Evolutionary conservation across 2,888 invertebrate species (phyloP).

Genomic region (Dicyrtoma fusca): DNA sequence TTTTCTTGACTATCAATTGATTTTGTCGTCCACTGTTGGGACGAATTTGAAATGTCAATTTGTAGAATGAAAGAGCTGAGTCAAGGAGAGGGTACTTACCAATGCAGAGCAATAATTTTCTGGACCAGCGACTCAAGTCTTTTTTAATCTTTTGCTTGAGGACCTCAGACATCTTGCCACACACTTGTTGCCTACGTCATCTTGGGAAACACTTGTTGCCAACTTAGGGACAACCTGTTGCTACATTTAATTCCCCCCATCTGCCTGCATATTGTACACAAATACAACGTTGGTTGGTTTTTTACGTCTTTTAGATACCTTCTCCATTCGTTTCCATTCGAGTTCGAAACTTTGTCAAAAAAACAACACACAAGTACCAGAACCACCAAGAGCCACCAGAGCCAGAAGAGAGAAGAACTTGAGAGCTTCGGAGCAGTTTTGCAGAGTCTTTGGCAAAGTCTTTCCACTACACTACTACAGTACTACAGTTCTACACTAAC

Average conservation of each 20-base stretch:
- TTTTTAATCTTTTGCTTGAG: slow-evolving; percentile 50
- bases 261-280: slow-evolving; percentile 36
- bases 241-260: slow-evolving; percentile 40
- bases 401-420: slow-evolving; percentile 3
- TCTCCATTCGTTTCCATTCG: background rate
- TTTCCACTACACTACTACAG: background rate
- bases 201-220: slow-evolving; percentile 45
- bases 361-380: background rate
- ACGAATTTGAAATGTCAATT: slow-evolving; percentile 3
- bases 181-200: slow-evolving; percentile 48
- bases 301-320: background rate
- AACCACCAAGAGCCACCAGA: slow-evolving; percentile 9
- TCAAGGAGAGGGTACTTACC: slow-evolving; percentile 44
- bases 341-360: background rate
- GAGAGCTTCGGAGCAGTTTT: background rate
- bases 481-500: too few species aligned
- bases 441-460: too few species aligned
- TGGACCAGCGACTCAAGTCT: slow-evolving; percentile 55
- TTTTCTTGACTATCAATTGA: slow-evolving; percentile 5
- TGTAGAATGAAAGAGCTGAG: slow-evolving; percentile 13
- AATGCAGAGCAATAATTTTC: slow-evolving; percentile 51
- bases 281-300: slow-evolving; percentile 32
- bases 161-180: slow-evolving; percentile 49
- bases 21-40: background rate
- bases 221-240: slow-evolving; percentile 42